phyloP scores from a whole-genome alignment of 2,888 invertebrate genomes.

The Hirtodrosophila cameraria region DNA sequence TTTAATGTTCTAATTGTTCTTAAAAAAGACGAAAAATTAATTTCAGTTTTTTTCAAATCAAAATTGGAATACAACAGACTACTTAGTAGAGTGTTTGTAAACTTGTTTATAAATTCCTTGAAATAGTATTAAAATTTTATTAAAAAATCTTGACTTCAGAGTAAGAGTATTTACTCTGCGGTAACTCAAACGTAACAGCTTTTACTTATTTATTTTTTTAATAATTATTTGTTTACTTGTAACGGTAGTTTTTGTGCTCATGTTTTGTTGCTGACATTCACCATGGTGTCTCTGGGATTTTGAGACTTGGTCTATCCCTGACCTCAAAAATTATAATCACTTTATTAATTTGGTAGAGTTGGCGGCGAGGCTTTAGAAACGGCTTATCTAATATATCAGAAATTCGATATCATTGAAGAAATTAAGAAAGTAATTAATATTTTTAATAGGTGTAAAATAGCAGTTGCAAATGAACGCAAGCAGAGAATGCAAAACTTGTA shows the following conservation, averaged over 20 bases:
- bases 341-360: slow-evolving; percentile 28
- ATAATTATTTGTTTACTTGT: neutral
- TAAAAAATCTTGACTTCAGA: too few relatives aligned
- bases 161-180: slow-evolving; percentile 11
- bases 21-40: too few relatives aligned
- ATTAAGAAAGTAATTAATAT: slow-evolving; percentile 25
- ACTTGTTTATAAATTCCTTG: too few relatives aligned
- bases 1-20: too few relatives aligned
- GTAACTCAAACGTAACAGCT: too few relatives aligned
- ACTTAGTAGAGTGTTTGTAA: too few relatives aligned
- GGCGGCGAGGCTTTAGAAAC: slow-evolving; percentile 5
- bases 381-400: slow-evolving; percentile 12
- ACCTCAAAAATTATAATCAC: slow-evolving; percentile 42
- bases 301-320: slow-evolving; percentile 31
- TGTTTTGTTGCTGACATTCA: slow-evolving; percentile 28
- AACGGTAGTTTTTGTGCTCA: slow-evolving; percentile 12
- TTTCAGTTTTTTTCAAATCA: too few relatives aligned
- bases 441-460: slow-evolving; percentile 5
- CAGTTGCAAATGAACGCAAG: too few relatives aligned
- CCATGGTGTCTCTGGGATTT: neutral
- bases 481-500: too few relatives aligned
- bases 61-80: too few relatives aligned
- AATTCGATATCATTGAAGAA: slow-evolving; percentile 25
- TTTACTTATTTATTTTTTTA: neutral
- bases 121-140: too few relatives aligned